Conservation (phyloP, 2,797 vertebrate genomes). For the Macropus fuliginosus region DNA sequence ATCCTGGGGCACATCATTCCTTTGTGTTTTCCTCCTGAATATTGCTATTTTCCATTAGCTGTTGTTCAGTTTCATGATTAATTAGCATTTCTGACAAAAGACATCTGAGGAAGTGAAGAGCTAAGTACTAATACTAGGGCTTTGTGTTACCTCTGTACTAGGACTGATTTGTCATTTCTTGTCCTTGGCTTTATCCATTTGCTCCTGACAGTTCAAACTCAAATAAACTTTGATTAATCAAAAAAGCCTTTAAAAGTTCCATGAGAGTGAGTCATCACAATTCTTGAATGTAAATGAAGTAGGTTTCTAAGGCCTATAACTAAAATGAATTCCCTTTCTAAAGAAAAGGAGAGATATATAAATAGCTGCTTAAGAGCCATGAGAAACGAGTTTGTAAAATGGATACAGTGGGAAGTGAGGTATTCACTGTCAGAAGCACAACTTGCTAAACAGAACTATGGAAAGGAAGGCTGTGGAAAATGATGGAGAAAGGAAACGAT, state of each 20-base stretch:
- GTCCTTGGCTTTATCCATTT: neutral
- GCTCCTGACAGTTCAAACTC: neutral
- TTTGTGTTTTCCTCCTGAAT: neutral
- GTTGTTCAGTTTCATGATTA: neutral
- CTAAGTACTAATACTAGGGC: neutral
- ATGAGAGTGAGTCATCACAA: neutral
- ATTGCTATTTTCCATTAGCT: neutral
- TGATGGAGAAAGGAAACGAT: constrained; percentile 10
- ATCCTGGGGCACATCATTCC: neutral
- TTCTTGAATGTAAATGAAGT: constrained; percentile 3
- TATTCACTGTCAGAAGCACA: neutral
- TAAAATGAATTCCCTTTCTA: neutral
- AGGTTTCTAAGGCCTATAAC: neutral
- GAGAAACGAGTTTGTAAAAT: neutral
- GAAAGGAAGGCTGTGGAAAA: neutral
- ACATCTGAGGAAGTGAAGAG: neutral
- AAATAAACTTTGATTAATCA: neutral
- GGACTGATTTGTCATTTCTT: neutral
- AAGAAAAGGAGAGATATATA: neutral
- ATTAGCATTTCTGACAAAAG: neutral
- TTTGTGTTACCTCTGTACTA: neutral
- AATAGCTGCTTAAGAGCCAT: neutral
- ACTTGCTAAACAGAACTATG: neutral
- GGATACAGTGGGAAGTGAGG: neutral
- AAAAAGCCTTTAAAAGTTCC: neutral